Evolutionary conservation across 2,113 vertebrate species (phyloP).

Genomic region (Ochotona curzoniae): DNA sequence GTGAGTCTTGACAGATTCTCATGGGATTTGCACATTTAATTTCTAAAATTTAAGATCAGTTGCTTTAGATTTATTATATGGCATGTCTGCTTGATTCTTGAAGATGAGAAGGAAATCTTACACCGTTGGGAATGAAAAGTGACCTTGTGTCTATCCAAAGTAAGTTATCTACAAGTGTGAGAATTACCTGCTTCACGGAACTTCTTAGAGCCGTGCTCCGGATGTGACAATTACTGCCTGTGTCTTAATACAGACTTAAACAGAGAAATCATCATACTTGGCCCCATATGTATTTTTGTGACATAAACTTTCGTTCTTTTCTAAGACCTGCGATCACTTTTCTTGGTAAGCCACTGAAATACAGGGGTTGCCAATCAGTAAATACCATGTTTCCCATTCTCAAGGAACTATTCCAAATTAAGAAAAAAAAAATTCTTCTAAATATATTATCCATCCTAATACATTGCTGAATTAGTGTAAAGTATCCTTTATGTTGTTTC

Average conservation of each 20-base stretch:
- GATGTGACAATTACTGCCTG: background rate
- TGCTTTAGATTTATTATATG: background rate
- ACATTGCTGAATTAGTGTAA: background rate
- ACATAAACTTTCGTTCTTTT: background rate
- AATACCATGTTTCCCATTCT: background rate
- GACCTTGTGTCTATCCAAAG: too few species aligned
- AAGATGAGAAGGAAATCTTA: background rate
- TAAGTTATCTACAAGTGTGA: background rate
- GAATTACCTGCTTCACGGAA: fast-evolving
- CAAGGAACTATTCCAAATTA: background rate
- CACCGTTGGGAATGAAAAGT: background rate
- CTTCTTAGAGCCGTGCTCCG: background rate
- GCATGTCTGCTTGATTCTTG: background rate
- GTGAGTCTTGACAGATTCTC: background rate
- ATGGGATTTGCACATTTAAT: background rate
- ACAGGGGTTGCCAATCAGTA: background rate
- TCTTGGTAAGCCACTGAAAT: background rate
- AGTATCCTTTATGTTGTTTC: background rate
- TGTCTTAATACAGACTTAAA: background rate
- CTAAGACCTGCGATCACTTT: background rate
- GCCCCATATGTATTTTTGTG: background rate
- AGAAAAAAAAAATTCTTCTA: background rate
- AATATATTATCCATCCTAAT: background rate
- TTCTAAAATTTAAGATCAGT: background rate
- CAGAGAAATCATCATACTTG: background rate